Conservation (phyloP, 2,113 vertebrate species). For the Triplophysa tibetana region DNA sequence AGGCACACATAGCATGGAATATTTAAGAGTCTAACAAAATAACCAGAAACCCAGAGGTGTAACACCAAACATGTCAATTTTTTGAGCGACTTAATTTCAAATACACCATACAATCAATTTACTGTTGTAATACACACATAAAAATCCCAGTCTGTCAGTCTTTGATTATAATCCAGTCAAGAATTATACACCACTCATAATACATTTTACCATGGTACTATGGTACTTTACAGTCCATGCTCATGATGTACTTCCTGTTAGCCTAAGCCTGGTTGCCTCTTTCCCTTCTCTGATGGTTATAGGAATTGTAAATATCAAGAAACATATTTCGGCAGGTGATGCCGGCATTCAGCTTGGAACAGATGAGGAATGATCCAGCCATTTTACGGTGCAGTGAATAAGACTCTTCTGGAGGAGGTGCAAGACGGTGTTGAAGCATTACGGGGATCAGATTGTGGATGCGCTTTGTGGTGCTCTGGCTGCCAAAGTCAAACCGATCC, state of each 20-base stretch:
- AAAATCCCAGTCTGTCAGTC: neutral
- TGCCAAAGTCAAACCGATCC: slow-evolving; percentile 81
- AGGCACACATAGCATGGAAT: too few relatives aligned
- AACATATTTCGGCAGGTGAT: slow-evolving; percentile 84
- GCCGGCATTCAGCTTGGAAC: slow-evolving; percentile 79
- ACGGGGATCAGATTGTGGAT: slow-evolving; percentile 82
- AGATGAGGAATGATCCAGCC: slow-evolving; percentile 91
- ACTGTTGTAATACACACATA: neutral
- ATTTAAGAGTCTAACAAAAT: too few relatives aligned
- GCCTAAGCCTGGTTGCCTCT: slow-evolving; percentile 24
- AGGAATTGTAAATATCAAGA: slow-evolving; percentile 70
- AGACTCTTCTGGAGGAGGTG: slow-evolving; percentile 85
- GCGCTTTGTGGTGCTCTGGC: slow-evolving; percentile 79
- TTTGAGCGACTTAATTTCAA: too few relatives aligned
- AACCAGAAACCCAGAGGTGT: too few relatives aligned
- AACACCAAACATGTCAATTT: too few relatives aligned
- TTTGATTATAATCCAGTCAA: too few relatives aligned
- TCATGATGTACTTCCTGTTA: neutral
- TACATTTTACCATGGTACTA: neutral
- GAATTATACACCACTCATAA: neutral
- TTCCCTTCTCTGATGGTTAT: slow-evolving; percentile 65
- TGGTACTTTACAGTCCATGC: neutral
- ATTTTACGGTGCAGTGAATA: slow-evolving; percentile 91
- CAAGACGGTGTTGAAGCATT: slow-evolving; percentile 84
- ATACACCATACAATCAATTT: neutral